Base-by-base conservation (phyloP, 2,888 invertebrate species). In the Drosophila yooni region DNA sequence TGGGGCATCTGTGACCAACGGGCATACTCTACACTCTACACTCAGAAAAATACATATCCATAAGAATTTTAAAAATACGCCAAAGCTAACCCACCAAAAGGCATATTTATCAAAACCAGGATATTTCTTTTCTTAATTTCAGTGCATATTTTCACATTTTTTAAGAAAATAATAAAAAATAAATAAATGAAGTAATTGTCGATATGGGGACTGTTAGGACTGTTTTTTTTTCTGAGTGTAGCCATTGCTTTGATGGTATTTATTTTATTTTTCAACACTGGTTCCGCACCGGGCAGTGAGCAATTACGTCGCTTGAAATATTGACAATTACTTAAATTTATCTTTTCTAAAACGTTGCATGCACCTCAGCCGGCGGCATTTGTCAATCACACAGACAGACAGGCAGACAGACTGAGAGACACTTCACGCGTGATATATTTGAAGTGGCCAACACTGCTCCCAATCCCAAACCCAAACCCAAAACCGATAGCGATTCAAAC, bases 321-420 rank as follows among this genome's bases (percentile, higher is more conserved):
- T 88, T 88, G 87, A 88, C 89, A 89, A 89, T 89, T 88, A 88
- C 87, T 88, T 89, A 89, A 89, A 88, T 88, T 88, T 88, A 88
- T 88, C 85, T 86, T 87, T 89, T 83, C 89, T 88, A 89, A 83
- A 89, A 82, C 85, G 88, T 85, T 77, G 79, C 66, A 78, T 70
- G 84, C 88, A 86, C 87, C 85, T 88, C 79, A 71, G 81, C 71
- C 76, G 51, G 64, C 76, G 76, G 80, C 86, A 82, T 88, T 83
- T 80, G 88, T 88, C 88, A 88, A 86, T 88, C 85, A 83, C 80
- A 67, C 76, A 60, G 68, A 25, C 75, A 34, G 53, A 5, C 53
- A 8, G 29, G 10, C 70, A 74, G 76, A 62, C 76, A 75, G 21
- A 43, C 76, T 74, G 70, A 66, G 70, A 70, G 81, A 66, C 82